Percentiles rank a stretch among this genome's conserved stretches.
Evolutionary conservation across 2,888 invertebrate species (phyloP).

Genomic region (Branchinecta sandiegonensis): DNA sequence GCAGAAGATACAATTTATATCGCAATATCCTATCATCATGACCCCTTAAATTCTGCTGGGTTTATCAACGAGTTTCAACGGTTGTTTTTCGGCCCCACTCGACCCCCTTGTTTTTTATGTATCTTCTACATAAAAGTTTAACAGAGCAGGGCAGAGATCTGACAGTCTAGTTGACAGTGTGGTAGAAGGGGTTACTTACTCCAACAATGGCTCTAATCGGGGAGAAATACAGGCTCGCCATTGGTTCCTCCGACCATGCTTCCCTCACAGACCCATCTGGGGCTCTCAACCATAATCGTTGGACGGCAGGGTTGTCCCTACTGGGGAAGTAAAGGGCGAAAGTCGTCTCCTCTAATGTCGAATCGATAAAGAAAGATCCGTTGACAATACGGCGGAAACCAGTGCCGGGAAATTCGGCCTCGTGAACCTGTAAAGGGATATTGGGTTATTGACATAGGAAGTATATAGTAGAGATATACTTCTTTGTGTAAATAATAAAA

Average conservation of each 20-base stretch:
- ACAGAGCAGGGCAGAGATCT: no score
- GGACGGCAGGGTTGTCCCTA: neutral
- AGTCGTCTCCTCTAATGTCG: neutral
- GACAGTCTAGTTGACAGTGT: no score
- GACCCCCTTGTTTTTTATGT: no score
- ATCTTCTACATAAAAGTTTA: no score
- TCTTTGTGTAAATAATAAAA: no score
- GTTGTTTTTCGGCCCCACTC: no score
- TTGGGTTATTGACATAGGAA: neutral
- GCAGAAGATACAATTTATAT: no score
- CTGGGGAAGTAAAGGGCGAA: neutral
- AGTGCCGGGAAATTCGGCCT: neutral
- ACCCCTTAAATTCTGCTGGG: no score
- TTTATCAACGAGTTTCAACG: no score
- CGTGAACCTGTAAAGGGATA: neutral
- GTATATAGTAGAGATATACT: no score
- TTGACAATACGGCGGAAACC: neutral
- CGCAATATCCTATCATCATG: no score
- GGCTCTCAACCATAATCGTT: neutral
- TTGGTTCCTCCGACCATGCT: neutral
- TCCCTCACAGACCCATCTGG: constrained; percentile 5
- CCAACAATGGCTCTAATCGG: neutral
- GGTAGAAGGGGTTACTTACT: neutral
- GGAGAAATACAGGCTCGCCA: constrained; percentile 12
- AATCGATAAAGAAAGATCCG: neutral